A percentile compares a stretch with the other conserved stretches of the same genome.
Conservation (phyloP, 2,888 invertebrate species). For the Acanthoscelides obtectus region DNA sequence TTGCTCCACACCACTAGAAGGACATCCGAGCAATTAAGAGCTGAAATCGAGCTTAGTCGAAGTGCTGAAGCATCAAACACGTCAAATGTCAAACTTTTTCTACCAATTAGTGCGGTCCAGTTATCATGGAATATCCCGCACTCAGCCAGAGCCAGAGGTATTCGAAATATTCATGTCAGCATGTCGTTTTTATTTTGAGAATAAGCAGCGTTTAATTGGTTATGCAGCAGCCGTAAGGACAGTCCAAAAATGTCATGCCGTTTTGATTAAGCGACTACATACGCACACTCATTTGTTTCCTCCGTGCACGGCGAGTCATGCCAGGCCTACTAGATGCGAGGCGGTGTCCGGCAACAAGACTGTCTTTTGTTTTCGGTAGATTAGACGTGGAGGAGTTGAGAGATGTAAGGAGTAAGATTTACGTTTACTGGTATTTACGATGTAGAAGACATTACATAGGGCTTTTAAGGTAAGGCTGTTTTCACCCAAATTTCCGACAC, state of each 20-base stretch:
- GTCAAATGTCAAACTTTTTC: not conserved
- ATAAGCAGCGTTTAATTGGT: not conserved
- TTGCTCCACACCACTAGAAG: not conserved
- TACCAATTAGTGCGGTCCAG: not conserved
- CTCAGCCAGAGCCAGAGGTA: not conserved
- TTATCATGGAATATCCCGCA: not conserved
- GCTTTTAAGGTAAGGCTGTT: too few relatives aligned
- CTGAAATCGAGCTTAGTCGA: not conserved
- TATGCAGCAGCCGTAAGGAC: not conserved
- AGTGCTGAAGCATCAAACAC: not conserved
- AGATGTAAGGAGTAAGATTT: not conserved
- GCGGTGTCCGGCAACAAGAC: not conserved
- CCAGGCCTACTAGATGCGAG: not conserved
- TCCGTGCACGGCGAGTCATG: not conserved
- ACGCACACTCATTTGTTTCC: not conserved
- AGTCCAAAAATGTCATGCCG: not conserved
- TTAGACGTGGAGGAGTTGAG: not conserved
- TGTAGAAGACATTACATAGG: too few relatives aligned
- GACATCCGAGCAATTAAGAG: not conserved
- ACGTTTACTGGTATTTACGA: too few relatives aligned
- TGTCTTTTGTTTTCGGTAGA: not conserved
- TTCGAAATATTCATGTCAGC: not conserved
- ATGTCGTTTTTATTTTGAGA: not conserved
- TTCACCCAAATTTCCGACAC: too few relatives aligned
- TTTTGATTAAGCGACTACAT: not conserved